Percentiles rank a stretch among this genome's conserved stretches.
These are phyloP conservation scores for Zeuzera pyrina DNA, from an alignment of 2,888 invertebrate species.

Conservation along the genomic window DNA sequence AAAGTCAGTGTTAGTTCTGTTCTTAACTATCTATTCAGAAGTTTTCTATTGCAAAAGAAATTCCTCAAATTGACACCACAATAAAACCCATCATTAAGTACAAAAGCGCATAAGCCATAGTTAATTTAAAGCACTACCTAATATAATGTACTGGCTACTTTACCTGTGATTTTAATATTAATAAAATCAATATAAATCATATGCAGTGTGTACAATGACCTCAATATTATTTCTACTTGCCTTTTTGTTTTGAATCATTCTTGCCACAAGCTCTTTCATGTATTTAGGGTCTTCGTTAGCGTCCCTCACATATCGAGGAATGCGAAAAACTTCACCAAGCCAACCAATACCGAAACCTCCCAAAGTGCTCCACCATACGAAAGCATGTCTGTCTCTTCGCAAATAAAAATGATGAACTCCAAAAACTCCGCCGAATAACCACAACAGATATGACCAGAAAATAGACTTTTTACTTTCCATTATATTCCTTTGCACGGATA, in stretches of 20 bases:
- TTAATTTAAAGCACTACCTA: no score
- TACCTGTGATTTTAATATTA: background rate
- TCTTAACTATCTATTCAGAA: no score
- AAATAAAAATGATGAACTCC: conserved; percentile 95
- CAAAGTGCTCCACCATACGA: conserved; percentile 90
- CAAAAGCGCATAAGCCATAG: no score
- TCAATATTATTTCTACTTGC: conserved; percentile 43
- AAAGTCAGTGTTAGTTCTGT: no score
- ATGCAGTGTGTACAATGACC: no score
- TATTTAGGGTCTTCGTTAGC: conserved; percentile 82
- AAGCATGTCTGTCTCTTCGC: conserved; percentile 89
- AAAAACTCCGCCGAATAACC: conserved; percentile 90
- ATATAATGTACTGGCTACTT: no score
- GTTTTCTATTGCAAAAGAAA: no score
- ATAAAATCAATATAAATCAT: background rate
- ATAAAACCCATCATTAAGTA: no score
- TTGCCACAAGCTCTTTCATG: conserved; percentile 75
- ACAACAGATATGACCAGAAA: conserved; percentile 83
- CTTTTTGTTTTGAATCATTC: conserved; percentile 76
- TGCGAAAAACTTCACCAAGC: conserved; percentile 86
- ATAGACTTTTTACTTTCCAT: conserved; percentile 67
- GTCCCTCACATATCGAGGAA: conserved; percentile 89
- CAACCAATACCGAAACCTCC: conserved; percentile 93
- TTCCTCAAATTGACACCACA: no score
- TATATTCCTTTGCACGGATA: conserved; percentile 21